Base-by-base conservation (phyloP, 2,888 invertebrate genomes). In the Drosophila anceps region DNA sequence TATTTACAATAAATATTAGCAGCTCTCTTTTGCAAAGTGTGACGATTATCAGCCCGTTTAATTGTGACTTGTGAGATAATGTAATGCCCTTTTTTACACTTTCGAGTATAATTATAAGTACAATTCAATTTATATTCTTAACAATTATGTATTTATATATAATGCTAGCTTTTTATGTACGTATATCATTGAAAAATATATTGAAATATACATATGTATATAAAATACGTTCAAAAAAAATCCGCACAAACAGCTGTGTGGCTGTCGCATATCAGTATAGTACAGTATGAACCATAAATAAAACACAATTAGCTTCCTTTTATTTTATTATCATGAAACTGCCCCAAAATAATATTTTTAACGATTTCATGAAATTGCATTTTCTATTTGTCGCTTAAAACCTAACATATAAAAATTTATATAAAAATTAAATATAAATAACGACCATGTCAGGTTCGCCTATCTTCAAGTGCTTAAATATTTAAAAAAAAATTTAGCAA, bases 1-100 rank as follows among this genome's bases (percentile, higher is more conserved):
- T 60, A 72, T 60, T 77, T 61, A 72, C 78, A 66, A 58, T 62
- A 37, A 73, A 65, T 39, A 54, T 65, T 48, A 57, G 60, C 73
- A 65, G 60, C 51, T 65, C 65, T 53, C 41, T 57, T 77, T 60
- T 43, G 65, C 77, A 51, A 24, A 24, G 29, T 29, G 58, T 44
- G 48, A 43, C 7, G 31, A 55, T 73, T 77, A 65, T 72, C 78
- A 57, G 51, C 18, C 12, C 41, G 60, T 48, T 77, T 65, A 46
- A 77, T 72, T 77, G 73, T 43, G 66, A 51, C 60, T 51, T n/a
- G 12, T 58, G 55, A 57, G 44, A 55, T 55, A n/a, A n/a, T n/a
- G n/a, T n/a, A n/a, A n/a, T n/a, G n/a, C n/a, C n/a, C n/a, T 55
- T 71, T 46, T 57, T 39, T 31, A 66, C 39, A 39, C 27, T 27